Evolutionary conservation across 2,888 invertebrate species (phyloP), one percentile per base, ranked within the genome.

Genomic region (Xanthia togata): DNA sequence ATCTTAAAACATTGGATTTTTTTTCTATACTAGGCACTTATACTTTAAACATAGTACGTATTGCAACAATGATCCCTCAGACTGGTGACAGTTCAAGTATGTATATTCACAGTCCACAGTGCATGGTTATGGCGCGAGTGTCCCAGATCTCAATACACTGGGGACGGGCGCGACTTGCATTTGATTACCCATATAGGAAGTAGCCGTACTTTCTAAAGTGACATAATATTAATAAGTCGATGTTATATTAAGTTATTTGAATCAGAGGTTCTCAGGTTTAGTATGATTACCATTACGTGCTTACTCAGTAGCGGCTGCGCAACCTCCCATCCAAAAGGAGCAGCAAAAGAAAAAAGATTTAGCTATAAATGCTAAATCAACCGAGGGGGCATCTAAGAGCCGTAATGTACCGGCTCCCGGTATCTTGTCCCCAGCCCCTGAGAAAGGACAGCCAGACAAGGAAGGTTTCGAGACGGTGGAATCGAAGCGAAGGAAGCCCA

Each of bases 161-260:
- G 81, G 85, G 86, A 87, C 87, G 76, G n/a, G 79, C 72, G 69
- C 71, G 76, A 65, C 75, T 2, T 71, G 84, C 73, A 81, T 81
- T 78, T 60, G 60, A 71, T 76, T 76, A 80, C 62, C 73, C 50
- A 72, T 83, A 72, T 65, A 53, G 0, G 41, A 63, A 57, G 57
- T 53, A 47, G 20, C 12, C 35, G 14, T 20, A 70, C 76, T 83
- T 76, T 80, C 83, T 80, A 76, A 74, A 67, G 17, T 71, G n/a
- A 75, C 64, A 79, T 79, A 59, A 79, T 73, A 53, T 17, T 20
- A 53, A 20, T 20, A 59, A 17, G 44, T 53, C 4, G 11, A 44
- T 26, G 20, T 23, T 8, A 31, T 44, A 60, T 11, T 35, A 65
- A 9, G 23, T 65, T 64, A 59, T 70, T 11, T 23, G 41, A 57